A percentile compares a stretch with the other conserved stretches of the same genome.
Evolutionary conservation across 2,113 vertebrate species (phyloP).

Genomic region (Tragulus kanchil): DNA sequence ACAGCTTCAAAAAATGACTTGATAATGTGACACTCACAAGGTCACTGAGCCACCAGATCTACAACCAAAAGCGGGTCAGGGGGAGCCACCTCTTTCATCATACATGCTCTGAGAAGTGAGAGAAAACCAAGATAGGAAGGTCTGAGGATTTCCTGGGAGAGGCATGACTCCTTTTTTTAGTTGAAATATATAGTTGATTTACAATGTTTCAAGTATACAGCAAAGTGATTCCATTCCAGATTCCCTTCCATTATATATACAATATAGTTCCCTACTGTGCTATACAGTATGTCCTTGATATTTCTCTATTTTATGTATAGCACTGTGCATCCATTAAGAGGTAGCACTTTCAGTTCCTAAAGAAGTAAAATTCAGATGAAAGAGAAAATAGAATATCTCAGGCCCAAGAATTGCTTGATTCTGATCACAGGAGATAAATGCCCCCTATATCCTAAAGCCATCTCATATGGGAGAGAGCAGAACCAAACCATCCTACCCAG

Average conservation of each 20-base stretch:
- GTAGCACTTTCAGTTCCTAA: not conserved
- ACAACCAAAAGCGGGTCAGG: not conserved
- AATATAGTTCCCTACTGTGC: not conserved
- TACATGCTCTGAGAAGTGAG: not conserved
- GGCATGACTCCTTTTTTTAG: not conserved
- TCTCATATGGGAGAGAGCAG: not conserved
- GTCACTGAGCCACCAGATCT: not conserved
- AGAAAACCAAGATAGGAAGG: not conserved
- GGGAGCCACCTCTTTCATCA: not conserved
- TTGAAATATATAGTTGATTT: not conserved
- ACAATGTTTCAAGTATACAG: not conserved
- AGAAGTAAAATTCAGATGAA: not conserved
- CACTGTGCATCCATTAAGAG: not conserved
- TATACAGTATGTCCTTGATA: not conserved
- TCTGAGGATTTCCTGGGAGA: not conserved
- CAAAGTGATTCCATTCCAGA: not conserved
- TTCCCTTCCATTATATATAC: not conserved
- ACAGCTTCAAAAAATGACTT: too few species aligned
- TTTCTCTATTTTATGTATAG: not conserved
- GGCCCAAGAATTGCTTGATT: not conserved
- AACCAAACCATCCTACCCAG: not conserved
- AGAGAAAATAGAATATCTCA: conserved; percentile 6
- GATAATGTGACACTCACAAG: not conserved
- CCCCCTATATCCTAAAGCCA: not conserved
- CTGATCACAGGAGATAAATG: not conserved